These are phyloP conservation scores for Drosophila arizonae DNA, from an alignment of 1,140 invertebrate species.

Conservation along the genomic window DNA sequence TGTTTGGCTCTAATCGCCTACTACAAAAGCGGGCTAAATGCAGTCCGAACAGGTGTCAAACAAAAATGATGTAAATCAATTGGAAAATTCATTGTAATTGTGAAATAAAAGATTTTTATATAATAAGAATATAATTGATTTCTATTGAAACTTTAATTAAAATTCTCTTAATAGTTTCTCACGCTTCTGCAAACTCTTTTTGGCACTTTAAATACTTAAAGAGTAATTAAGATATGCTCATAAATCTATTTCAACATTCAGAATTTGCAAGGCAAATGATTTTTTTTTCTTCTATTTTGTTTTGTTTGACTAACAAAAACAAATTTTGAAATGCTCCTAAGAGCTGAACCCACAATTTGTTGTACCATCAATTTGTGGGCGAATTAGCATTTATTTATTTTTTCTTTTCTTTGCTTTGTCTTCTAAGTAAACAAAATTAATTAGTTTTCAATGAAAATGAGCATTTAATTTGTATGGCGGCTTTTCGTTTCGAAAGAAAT, in stretches of 20 bases:
- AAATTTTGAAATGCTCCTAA: too few species aligned
- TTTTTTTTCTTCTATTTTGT: slow-evolving; percentile 20
- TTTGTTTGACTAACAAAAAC: slow-evolving; percentile 15
- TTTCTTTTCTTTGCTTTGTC: background rate
- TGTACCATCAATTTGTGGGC: slow-evolving; percentile 13
- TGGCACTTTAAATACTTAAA: slow-evolving; percentile 29
- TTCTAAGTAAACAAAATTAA: slow-evolving; percentile 44
- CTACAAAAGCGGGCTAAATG: slow-evolving; percentile 10
- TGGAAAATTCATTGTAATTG: background rate
- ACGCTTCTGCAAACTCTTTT: slow-evolving; percentile 13
- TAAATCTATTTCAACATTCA: slow-evolving; percentile 31
- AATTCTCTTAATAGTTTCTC: slow-evolving; percentile 14
- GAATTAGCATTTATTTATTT: slow-evolving; percentile 35
- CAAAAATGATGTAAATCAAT: slow-evolving; percentile 12
- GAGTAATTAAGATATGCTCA: slow-evolving; percentile 55
- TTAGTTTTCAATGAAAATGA: slow-evolving; percentile 66
- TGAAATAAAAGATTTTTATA: too few species aligned
- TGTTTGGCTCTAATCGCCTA: slow-evolving; percentile 53
- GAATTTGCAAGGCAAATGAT: slow-evolving; percentile 67
- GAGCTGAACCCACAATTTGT: slow-evolving; percentile 22
- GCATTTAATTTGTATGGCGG: slow-evolving; percentile 54
- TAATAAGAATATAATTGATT: too few species aligned
- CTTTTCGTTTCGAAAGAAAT: slow-evolving; percentile 52
- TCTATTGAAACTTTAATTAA: background rate
- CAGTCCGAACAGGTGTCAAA: slow-evolving; percentile 27